Evolutionary conservation across 1,140 invertebrate genomes (phyloP).

Genomic region (Ylistrum balloti): DNA sequence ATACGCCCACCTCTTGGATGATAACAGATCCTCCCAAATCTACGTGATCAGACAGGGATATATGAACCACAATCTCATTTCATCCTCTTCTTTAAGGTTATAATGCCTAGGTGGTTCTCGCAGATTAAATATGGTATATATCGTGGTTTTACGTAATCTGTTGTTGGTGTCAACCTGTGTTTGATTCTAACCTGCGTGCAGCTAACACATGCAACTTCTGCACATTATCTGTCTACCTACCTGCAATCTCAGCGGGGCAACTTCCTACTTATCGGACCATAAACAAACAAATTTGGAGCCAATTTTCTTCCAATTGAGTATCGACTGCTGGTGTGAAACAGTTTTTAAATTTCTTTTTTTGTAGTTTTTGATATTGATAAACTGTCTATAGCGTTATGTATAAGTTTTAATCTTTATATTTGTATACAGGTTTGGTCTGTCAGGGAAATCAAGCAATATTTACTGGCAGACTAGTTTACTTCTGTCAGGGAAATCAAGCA

Average conservation of each 20-base stretch:
- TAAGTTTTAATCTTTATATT: too few relatives aligned
- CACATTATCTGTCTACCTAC: background rate
- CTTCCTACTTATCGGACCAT: background rate
- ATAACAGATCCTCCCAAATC: too few relatives aligned
- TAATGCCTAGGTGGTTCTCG: too few relatives aligned
- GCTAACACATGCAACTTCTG: background rate
- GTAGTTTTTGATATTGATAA: background rate
- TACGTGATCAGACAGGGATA: too few relatives aligned
- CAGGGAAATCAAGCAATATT: too few relatives aligned
- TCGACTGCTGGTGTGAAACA: background rate
- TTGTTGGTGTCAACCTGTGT: background rate
- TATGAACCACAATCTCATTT: too few relatives aligned
- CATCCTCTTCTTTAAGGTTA: too few relatives aligned
- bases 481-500: too few relatives aligned
- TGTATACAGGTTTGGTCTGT: too few relatives aligned
- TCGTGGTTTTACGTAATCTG: background rate
- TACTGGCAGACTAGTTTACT: too few relatives aligned
- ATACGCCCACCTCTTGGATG: too few relatives aligned
- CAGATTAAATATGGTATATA: background rate
- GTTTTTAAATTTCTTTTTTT: background rate
- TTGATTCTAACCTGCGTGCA: background rate
- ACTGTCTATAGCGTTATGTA: too few relatives aligned
- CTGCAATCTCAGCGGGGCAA: background rate
- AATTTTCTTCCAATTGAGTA: background rate
- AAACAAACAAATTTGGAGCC: background rate